Evolutionary conservation across 2,113 vertebrate species (phyloP).

Genomic region (Colinus virginianus): DNA sequence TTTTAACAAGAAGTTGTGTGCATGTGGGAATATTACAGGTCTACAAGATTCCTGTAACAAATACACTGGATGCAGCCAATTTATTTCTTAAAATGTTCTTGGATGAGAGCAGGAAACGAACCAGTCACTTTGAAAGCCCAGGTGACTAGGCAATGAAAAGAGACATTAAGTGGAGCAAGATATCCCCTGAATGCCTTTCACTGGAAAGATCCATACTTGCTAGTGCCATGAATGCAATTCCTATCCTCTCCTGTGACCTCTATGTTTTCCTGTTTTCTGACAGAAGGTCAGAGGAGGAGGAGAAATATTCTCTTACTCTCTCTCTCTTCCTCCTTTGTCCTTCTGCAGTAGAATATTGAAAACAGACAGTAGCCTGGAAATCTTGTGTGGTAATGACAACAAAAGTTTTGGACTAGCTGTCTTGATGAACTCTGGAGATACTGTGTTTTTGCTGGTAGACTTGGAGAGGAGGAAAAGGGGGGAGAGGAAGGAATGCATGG

Average conservation of each 20-base stretch:
- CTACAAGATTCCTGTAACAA: background rate
- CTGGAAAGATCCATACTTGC: background rate
- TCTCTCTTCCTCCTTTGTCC: background rate
- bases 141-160: background rate
- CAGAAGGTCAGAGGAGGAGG: background rate
- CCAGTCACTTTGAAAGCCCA: background rate
- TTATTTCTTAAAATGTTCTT: background rate
- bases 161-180: background rate
- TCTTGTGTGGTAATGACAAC: background rate
- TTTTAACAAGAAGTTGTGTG: background rate
- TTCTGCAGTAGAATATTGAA: background rate
- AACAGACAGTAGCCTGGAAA: background rate
- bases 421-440: background rate
- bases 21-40: background rate
- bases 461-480: background rate
- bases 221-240: background rate
- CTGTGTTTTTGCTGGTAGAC: background rate
- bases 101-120: background rate
- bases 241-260: background rate
- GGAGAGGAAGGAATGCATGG: background rate
- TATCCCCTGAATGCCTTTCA: background rate
- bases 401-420: accelerated
- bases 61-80: background rate
- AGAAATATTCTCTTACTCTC: background rate
- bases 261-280: background rate